Conservation (phyloP, 2,113 vertebrate genomes). For the Terrapene triunguis region DNA sequence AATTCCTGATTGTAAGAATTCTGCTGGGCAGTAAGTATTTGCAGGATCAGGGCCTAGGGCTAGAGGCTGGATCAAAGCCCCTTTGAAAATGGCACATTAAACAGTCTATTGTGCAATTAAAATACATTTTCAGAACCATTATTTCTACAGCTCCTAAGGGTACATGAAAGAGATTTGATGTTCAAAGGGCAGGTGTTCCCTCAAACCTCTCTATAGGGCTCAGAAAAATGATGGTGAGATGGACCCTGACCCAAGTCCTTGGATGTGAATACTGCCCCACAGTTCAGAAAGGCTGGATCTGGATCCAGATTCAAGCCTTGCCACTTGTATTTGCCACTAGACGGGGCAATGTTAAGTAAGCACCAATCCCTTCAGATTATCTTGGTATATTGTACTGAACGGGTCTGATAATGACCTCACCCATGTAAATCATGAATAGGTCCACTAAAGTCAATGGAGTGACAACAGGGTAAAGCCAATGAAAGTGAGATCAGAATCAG, state of each 20-base stretch:
- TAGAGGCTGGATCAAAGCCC: not conserved
- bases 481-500: rapidly evolving
- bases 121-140: constrained; percentile 41
- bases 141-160: constrained; percentile 7
- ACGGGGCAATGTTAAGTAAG: not conserved
- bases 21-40: not conserved
- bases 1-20: not conserved
- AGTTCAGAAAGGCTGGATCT: not conserved
- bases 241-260: not conserved
- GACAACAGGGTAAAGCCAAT: rapidly evolving
- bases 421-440: not conserved
- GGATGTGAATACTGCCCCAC: not conserved
- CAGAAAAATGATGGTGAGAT: not conserved
- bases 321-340: rapidly evolving
- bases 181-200: not conserved
- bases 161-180: not conserved
- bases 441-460: rapidly evolving
- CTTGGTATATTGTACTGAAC: not conserved
- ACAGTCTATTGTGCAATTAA: not conserved
- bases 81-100: not conserved
- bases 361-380: not conserved
- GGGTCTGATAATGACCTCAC: not conserved
- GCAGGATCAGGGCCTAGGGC: rapidly evolving
- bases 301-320: rapidly evolving
- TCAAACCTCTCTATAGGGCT: constrained; percentile 13